Base-by-base conservation (phyloP, 37 sponge, comb jelly and placozoan genomes). In the Cliona cf. orientalis region DNA sequence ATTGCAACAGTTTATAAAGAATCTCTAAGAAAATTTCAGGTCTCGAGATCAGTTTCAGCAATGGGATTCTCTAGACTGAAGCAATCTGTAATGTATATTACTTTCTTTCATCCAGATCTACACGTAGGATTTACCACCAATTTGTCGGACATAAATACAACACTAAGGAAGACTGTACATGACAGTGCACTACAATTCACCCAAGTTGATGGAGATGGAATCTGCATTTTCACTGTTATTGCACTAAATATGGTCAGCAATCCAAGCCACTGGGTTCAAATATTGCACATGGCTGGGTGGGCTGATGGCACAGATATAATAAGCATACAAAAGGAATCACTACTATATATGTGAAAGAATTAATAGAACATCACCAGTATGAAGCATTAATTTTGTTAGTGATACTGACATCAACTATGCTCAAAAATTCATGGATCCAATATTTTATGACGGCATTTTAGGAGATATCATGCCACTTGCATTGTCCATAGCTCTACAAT, bases 181-280 rank as follows among this genome's bases (percentile, higher is more conserved):
- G 12, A 21, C 12, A 61, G n/a, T 61, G 63, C 26, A n/a, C 63
- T 75, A 29, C 55, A 19, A 37, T 40, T 58, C 40, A 46, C 19
- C 22, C 65, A 22, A 23, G 37, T 37, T 3, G 34, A 21, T 49
- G 40, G 40, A 31, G 67, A 78, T 44, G 79, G 79, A 23, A 42
- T 66, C 79, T 78, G 79, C 28, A 66, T 64, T 38, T 78, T 78
- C 67, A 2, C 79, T 31, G 79, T 67, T 25, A 19, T 65, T 78
- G 66, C 67, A 9, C 9, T 14, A 19, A 49, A 49, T 49, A 19
- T 49, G 14, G 14, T 14, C 53, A 49, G 14, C 53, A 49, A n/a
- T n/a, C n/a, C n/a, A n/a, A n/a, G n/a, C n/a, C n/a, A n/a, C n/a
- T n/a, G n/a, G n/a, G 14, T 49, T 19, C 53, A 49, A 49, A 64